Conservation (phyloP, 2,888 invertebrate genomes). For the Orgyia antiqua region DNA sequence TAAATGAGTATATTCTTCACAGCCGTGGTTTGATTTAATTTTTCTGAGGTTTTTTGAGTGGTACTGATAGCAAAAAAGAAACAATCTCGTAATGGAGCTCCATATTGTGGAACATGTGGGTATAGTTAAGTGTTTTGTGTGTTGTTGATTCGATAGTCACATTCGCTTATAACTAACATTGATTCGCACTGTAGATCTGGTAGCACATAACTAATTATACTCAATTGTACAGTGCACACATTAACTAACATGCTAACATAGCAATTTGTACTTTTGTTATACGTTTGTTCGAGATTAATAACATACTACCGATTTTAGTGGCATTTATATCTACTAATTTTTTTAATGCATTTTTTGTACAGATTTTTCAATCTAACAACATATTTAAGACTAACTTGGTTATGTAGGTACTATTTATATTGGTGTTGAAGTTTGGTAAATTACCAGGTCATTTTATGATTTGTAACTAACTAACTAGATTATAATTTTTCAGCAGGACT, state of each 20-base stretch:
- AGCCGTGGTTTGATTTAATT: slow-evolving; percentile 64
- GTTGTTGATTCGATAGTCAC: slow-evolving; percentile 17
- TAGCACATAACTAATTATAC: slow-evolving; percentile 17
- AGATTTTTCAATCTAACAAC: too few relatives aligned
- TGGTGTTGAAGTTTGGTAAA: too few relatives aligned
- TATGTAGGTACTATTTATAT: too few relatives aligned
- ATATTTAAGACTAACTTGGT: too few relatives aligned
- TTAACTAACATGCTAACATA: slow-evolving; percentile 11
- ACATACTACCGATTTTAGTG: too few relatives aligned
- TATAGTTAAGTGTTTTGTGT: slow-evolving; percentile 17
- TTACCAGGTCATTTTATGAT: too few relatives aligned
- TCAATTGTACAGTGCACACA: slow-evolving; percentile 7
- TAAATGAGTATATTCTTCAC: slow-evolving; percentile 69
- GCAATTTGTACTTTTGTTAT: slow-evolving; percentile 1
- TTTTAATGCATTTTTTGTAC: too few relatives aligned
- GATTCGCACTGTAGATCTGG: slow-evolving; percentile 24
- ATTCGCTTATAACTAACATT: slow-evolving; percentile 24
- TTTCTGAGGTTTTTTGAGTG: slow-evolving; percentile 39
- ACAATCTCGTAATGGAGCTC: slow-evolving; percentile 15
- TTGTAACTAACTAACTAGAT: too few relatives aligned
- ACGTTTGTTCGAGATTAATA: too few relatives aligned
- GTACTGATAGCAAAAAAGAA: slow-evolving; percentile 21
- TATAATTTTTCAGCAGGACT: too few relatives aligned
- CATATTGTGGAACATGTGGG: slow-evolving; percentile 23
- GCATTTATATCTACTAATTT: too few relatives aligned